These are phyloP conservation scores for Invenusta paracnida DNA, from an alignment of 2,888 invertebrate species.

Conservation along the genomic window DNA sequence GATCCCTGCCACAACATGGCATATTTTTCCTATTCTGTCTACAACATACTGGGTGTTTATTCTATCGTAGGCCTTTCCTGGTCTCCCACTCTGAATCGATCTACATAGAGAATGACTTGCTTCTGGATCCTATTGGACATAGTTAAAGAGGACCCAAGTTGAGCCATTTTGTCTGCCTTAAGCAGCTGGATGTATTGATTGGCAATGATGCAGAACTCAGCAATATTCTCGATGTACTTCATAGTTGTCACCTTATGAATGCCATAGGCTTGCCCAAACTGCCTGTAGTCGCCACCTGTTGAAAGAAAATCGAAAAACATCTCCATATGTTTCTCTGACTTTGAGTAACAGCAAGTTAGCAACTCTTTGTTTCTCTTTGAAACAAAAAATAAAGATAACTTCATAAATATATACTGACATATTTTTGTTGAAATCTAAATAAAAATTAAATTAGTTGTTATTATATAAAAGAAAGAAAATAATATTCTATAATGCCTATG, in stretches of 20 bases:
- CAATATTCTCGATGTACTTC: neutral
- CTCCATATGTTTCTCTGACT: neutral
- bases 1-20: neutral
- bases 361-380: neutral
- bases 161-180: neutral
- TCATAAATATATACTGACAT: neutral
- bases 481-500: too few species aligned
- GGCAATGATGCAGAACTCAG: neutral
- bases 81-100: neutral
- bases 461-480: too few species aligned
- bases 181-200: neutral
- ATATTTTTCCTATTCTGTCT: neutral
- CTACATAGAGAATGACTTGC: neutral
- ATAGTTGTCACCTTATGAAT: neutral
- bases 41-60: neutral
- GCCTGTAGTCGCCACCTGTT: neutral
- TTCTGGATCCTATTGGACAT: neutral
- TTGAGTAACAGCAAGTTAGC: neutral
- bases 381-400: neutral
- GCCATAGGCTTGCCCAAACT: neutral
- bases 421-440: neutral
- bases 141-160: neutral
- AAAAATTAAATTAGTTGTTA: neutral
- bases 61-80: neutral
- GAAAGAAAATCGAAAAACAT: neutral